Evolutionary conservation across 2,113 vertebrate species (phyloP).

Genomic region (Pundamilia nyererei): DNA sequence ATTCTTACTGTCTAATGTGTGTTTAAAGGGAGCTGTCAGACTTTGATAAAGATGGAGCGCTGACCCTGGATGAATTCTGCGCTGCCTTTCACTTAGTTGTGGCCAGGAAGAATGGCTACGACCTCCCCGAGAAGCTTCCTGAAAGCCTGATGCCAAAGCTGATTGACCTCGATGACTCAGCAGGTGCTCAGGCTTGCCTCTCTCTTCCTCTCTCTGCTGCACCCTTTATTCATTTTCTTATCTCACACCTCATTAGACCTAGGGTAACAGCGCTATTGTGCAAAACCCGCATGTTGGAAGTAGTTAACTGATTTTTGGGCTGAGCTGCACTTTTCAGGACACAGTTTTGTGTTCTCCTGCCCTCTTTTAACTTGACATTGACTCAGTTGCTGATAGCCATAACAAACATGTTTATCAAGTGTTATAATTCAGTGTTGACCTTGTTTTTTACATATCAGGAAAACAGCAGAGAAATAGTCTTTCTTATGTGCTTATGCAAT

Average conservation of each 20-base stretch:
- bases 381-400: neutral
- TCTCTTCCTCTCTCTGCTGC: neutral
- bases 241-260: neutral
- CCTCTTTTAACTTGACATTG: neutral
- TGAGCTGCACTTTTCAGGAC: neutral
- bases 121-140: slow-evolving; percentile 95
- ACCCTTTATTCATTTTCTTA: neutral
- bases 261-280: neutral
- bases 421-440: neutral
- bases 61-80: slow-evolving; percentile 98
- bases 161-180: slow-evolving; percentile 95
- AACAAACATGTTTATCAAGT: neutral
- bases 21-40: slow-evolving; percentile 91
- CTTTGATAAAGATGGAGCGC: slow-evolving; percentile 97
- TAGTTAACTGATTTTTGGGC: neutral
- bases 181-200: slow-evolving; percentile 70
- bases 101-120: slow-evolving; percentile 97
- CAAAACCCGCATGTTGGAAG: neutral
- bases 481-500: neutral
- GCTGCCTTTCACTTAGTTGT: slow-evolving; percentile 98
- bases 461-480: neutral
- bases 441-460: neutral
- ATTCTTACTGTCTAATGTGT: neutral
- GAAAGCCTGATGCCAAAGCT: slow-evolving; percentile 99
- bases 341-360: neutral